phyloP scores from a whole-genome alignment of 2,113 vertebrate species.

The Salvelinus alpinus region DNA sequence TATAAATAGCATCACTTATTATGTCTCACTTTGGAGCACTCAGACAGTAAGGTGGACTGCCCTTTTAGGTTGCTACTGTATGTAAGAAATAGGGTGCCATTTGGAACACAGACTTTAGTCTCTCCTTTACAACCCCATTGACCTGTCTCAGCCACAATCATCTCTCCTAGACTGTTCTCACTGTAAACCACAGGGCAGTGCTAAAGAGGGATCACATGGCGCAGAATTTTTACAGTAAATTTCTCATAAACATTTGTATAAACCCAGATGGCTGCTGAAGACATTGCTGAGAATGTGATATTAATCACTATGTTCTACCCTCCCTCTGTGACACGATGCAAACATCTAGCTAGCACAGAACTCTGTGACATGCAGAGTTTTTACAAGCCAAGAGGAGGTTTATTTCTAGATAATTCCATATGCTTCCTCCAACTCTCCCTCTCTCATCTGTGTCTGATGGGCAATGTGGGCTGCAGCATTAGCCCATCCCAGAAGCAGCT shows the following conservation, averaged over 20 bases:
- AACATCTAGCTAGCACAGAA: too few relatives aligned
- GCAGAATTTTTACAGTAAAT: neutral
- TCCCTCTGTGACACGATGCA: conserved; percentile 31
- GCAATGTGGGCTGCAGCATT: conserved; percentile 12
- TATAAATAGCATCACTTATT: too few relatives aligned
- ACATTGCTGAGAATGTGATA: conserved; percentile 53
- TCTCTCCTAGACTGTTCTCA: neutral
- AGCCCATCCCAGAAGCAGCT: neutral
- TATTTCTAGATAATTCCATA: conserved; percentile 48
- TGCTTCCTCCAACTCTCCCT: conserved; percentile 40
- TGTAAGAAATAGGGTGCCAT: too few relatives aligned
- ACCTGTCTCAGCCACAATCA: too few relatives aligned
- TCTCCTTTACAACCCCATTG: too few relatives aligned
- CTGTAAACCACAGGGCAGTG: neutral
- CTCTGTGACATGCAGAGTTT: conserved; percentile 28
- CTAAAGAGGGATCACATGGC: neutral
- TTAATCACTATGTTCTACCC: conserved; percentile 42
- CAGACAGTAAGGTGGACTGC: too few relatives aligned
- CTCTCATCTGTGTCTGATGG: conserved; percentile 27
- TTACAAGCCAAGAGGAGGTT: conserved; percentile 34
- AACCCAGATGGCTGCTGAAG: conserved; percentile 54
- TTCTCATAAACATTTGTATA: too few relatives aligned
- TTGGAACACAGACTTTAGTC: too few relatives aligned
- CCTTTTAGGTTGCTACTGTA: too few relatives aligned
- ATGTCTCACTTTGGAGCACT: too few relatives aligned